Evolutionary conservation across 2,113 vertebrate genomes (phyloP), one percentile per base, ranked within the genome.

Genomic region (Odocoileus hemionus): DNA sequence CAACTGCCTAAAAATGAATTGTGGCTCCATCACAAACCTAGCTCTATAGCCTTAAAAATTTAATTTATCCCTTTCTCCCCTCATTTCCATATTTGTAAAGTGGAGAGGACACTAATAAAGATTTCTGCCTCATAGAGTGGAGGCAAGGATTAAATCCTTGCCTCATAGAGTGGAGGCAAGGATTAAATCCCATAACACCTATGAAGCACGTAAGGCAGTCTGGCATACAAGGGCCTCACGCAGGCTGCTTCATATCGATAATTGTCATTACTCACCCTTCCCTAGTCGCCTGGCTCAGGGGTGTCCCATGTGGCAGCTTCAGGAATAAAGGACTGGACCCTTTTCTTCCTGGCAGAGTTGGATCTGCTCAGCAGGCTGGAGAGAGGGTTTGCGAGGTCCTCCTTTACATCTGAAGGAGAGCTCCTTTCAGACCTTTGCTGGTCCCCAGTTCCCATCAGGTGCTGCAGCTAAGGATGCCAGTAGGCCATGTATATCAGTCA

Each of bases 221-320:
- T 14, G 10, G 54, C 9, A 1, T 1, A 1, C 0, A 17, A 52
- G 52, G 6, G 67, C 36, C 58, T 14, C 2, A 0, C 9, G 4
- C 58, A 13, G 33, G 11, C 67, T 30, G 76, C 7, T 57, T 84
- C 57, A 28, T 28, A 12, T 0, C 47, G 45, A 10, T 54, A 13
- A 30, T 28, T 4, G 14, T 25, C 58, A 14, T 26, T 15, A 17
- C 19, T 47, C 10, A 16, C 30, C 21, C 28, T 43, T 17, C 16
- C 21, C 6, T 12, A 3, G 45, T 23, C 10, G 3, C 16, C 61
- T 36, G 54, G 19, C 52, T 86, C 67, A 25, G 16, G 39, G 30
- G 6, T 3, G 21, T 11, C 36, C 60, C 54, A 79, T 15, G 15
- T 43, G 26, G 55, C 45, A 84, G 64, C 60, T 39, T 90, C n/a